phyloP scores from a whole-genome alignment of 2,113 vertebrate genomes.

The Oenanthe melanoleuca region DNA sequence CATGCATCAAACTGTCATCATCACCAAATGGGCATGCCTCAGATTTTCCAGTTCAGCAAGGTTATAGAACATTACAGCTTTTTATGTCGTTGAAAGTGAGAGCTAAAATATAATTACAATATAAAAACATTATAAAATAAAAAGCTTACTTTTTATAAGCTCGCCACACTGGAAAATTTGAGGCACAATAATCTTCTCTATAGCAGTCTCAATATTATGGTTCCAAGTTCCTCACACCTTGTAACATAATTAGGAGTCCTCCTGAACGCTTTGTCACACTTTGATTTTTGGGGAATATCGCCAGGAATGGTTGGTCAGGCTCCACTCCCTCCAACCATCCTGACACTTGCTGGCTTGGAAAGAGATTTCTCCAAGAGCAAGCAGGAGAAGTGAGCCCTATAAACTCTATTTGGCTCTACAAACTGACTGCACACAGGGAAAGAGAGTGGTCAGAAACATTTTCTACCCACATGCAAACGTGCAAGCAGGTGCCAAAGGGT shows the following conservation, averaged over 20 bases:
- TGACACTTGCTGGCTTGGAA: neutral
- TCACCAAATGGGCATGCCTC: conserved; percentile 14
- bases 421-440: neutral
- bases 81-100: neutral
- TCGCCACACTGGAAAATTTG: conserved; percentile 45
- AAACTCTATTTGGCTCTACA: conserved; percentile 14
- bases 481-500: conserved; percentile 35
- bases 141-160: conserved; percentile 50
- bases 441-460: conserved; percentile 4
- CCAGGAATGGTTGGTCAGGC: neutral
- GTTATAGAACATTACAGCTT: conserved; percentile 22
- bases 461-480: conserved; percentile 24
- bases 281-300: neutral
- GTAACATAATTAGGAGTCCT: conserved; percentile 24
- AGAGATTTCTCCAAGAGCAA: neutral
- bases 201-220: neutral
- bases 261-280: neutral
- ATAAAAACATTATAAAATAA: conserved; percentile 54
- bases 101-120: conserved; percentile 59
- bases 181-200: conserved; percentile 32
- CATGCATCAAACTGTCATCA: conserved; percentile 56
- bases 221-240: conserved; percentile 58
- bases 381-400: neutral
- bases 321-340: neutral
- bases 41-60: conserved; percentile 62